These are phyloP conservation scores for Meandrina meandrites DNA, from an alignment of 92 coral and sea anemone genomes.

Conservation along the genomic window DNA sequence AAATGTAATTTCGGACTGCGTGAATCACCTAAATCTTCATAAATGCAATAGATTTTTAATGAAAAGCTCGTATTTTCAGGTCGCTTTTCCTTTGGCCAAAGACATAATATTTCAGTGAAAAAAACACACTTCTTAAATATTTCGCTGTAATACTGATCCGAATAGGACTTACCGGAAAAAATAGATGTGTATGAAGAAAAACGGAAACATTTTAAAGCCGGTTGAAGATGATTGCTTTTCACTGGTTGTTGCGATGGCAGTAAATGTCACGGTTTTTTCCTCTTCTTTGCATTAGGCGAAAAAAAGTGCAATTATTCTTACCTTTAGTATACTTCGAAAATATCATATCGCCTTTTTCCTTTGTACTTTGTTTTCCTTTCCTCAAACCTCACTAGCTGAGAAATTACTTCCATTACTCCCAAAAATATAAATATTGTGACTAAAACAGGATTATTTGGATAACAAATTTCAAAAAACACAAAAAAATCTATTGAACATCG, in stretches of 20 bases:
- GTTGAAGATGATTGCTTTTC: background rate
- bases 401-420: constrained; percentile 16
- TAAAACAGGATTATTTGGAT: constrained; percentile 5
- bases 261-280: background rate
- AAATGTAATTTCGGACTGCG: background rate
- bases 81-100: background rate
- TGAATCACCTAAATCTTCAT: background rate
- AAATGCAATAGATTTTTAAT: background rate
- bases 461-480: background rate
- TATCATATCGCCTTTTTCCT: background rate
- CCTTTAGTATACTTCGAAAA: background rate
- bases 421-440: constrained; percentile 3
- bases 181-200: background rate
- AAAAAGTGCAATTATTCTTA: background rate
- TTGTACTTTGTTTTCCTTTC: background rate
- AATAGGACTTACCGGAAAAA: background rate
- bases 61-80: background rate
- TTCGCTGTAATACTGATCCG: background rate
- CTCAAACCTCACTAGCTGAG: background rate
- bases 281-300: background rate
- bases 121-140: background rate
- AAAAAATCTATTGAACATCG: background rate
- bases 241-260: background rate
- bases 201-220: background rate
- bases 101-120: background rate